Evolutionary conservation across 2,113 vertebrate species (phyloP).

Genomic region (Charadrius vociferus): DNA sequence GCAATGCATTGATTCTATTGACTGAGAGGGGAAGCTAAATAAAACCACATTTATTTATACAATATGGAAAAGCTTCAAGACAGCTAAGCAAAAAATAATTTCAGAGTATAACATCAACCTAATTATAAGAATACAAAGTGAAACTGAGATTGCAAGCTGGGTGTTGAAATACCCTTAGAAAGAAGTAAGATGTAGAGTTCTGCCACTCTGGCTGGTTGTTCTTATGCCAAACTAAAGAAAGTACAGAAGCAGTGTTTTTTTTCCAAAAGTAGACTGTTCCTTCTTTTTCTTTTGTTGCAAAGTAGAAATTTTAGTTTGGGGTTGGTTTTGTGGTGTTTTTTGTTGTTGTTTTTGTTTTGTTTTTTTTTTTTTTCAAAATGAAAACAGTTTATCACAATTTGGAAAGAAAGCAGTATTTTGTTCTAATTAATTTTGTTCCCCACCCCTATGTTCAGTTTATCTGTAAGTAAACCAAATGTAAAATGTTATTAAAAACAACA

Average conservation of each 20-base stretch:
- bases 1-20: background rate
- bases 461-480: background rate
- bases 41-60: constrained; percentile 1
- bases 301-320: background rate
- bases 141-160: background rate
- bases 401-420: background rate
- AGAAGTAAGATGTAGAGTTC: background rate
- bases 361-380: background rate
- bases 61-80: constrained; percentile 1
- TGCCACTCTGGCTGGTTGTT: background rate
- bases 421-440: background rate
- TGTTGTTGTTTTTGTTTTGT: background rate
- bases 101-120: background rate
- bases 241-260: accelerated
- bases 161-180: background rate
- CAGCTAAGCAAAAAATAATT: constrained; percentile 17
- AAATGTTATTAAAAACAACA: background rate
- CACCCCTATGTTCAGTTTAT: background rate
- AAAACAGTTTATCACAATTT: background rate
- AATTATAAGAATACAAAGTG: background rate
- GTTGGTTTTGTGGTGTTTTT: background rate
- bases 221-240: background rate
- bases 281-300: background rate
- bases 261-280: accelerated
- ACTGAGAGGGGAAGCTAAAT: background rate